These are phyloP conservation scores for Macrosoma leucophasiata DNA, from an alignment of 2,888 invertebrate species.

Conservation along the genomic window DNA sequence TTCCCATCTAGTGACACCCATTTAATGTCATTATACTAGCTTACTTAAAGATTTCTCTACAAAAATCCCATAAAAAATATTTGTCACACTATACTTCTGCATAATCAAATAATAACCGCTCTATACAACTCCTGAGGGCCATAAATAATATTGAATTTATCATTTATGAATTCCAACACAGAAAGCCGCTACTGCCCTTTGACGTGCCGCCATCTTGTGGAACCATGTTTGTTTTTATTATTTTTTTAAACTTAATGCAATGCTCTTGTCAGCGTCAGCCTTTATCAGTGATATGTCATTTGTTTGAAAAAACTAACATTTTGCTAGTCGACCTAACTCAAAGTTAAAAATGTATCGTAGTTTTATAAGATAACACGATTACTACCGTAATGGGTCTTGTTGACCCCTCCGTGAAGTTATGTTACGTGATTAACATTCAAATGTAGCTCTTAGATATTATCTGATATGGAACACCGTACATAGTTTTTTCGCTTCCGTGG, in stretches of 20 bases:
- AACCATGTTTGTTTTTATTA: constrained; percentile 63
- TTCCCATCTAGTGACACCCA: constrained; percentile 1
- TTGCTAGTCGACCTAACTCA: too few relatives aligned
- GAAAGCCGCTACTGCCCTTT: constrained; percentile 65
- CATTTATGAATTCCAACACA: constrained; percentile 68
- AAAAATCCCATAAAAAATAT: constrained; percentile 1
- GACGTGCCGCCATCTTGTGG: constrained; percentile 60
- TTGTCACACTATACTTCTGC: too few relatives aligned
- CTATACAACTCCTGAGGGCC: constrained; percentile 43
- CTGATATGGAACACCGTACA: too few relatives aligned
- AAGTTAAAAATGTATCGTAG: too few relatives aligned
- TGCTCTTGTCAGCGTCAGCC: constrained; percentile 59
- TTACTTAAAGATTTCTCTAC: background rate
- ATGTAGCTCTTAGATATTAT: too few relatives aligned
- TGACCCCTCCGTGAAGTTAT: constrained; percentile 3
- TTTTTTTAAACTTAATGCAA: constrained; percentile 58
- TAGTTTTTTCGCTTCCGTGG: too few relatives aligned
- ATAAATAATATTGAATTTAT: constrained; percentile 73
- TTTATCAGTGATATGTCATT: constrained; percentile 42
- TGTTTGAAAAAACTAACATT: constrained; percentile 27
- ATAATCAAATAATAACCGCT: constrained; percentile 35
- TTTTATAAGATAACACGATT: too few relatives aligned
- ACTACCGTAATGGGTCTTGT: too few relatives aligned
- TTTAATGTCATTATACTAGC: background rate
- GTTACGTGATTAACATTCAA: too few relatives aligned